phyloP scores from a whole-genome alignment of 37 sponge, comb jelly and placozoan genomes.

The Theonella swinhoei region DNA sequence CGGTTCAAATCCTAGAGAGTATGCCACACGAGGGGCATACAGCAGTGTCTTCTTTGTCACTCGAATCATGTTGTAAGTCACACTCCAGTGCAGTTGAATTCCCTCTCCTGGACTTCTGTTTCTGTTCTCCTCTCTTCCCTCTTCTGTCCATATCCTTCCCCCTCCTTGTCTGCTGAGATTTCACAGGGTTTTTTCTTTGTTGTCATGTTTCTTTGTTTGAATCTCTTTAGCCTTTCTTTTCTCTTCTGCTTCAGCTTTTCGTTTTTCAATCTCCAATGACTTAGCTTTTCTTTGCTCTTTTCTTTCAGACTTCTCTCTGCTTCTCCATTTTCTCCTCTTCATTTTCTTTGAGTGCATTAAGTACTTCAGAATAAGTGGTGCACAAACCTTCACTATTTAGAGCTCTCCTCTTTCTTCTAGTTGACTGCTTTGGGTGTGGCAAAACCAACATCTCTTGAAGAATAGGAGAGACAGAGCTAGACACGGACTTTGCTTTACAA shows the following conservation, averaged over 20 bases:
- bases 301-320: conserved; percentile 15
- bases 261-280: neutral
- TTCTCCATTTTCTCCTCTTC: conserved; percentile 10
- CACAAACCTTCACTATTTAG: conserved; percentile 47
- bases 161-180: neutral
- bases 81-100: no score
- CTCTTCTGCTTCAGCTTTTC: neutral
- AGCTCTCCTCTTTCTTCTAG: conserved; percentile 27
- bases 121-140: no score
- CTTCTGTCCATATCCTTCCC: no score
- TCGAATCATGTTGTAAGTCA: no score
- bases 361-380: conserved; percentile 46
- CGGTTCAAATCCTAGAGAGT: no score
- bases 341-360: conserved; percentile 25
- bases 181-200: no score
- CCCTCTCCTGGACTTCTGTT: no score
- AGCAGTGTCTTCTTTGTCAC: no score
- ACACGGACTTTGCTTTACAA: neutral
- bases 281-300: conserved; percentile 11
- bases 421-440: conserved; percentile 18
- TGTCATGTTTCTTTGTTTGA: neutral
- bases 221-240: neutral
- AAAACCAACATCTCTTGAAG: conserved; percentile 22
- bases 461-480: neutral
- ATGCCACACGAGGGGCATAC: no score